Base-by-base conservation (phyloP, 2,888 invertebrate genomes). In the Morinoia aosen region DNA sequence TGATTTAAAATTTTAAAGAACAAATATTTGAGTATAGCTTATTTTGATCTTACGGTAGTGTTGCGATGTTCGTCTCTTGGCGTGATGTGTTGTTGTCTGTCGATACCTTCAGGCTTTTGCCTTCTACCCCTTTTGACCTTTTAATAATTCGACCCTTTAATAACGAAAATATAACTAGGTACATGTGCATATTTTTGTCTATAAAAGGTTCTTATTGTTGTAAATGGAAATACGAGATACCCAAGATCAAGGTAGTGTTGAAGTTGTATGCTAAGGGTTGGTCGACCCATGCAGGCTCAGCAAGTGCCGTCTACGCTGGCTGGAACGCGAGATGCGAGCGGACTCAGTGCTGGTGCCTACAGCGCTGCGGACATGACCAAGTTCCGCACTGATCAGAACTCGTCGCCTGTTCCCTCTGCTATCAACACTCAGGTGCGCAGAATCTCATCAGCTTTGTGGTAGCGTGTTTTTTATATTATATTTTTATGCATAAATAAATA, bases 361-460 rank as follows among this genome's bases (percentile, higher is more conserved):
- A 96, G 95, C 76, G 96, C 95, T 48, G 96, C 96, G 39, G 96
- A 96, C 95, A 64, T 95, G 40, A 95, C 96, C 19, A 96, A 96
- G 90, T 96, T 96, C 93, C 98, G 98, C 97, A 98, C 98, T 97
- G 98, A 98, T 97, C 98, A 98, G 97, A 98, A 98, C 97, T 98
- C 98, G 97, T 98, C 98, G 97, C 98, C 98, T 94, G 98, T 98
- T 97, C 98, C 98, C 96, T 98, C 98, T 97, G 98, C 98, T 97
- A 98, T 98, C 97, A 98, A 98, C 95, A 98, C 98, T 97, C 98
- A 98, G 97, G 97, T 97, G 96, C 97, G 97, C 76, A 16, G 76
- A 76, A 33, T 76, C 33, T 76, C 76, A 33, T 25, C 25, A 76
- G 76, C 25, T 76, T 76, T 33, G 76, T 33, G 19, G 76, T 91